A percentile compares a stretch with the other conserved stretches of the same genome.
Conservation (phyloP, 2,113 vertebrate genomes). For the Ophiodon elongatus region DNA sequence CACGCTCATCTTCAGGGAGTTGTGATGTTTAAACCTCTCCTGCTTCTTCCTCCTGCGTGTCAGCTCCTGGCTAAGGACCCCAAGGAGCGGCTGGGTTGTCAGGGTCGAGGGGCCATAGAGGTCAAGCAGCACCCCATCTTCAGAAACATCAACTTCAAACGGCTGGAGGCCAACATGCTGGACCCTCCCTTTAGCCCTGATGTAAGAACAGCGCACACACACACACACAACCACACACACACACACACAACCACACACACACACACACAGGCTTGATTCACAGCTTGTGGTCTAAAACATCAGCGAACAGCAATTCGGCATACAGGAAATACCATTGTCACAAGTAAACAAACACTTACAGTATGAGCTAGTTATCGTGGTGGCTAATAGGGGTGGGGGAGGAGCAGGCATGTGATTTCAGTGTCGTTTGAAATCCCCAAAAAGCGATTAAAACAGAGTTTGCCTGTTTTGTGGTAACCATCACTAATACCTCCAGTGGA, state of each 20-base stretch:
- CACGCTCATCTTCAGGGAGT: neutral
- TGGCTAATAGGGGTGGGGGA: constrained; percentile 6
- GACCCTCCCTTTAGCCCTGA: constrained; percentile 94
- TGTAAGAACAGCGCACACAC: constrained; percentile 79
- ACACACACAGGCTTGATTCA: constrained; percentile 8
- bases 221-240: neutral
- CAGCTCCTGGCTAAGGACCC: constrained; percentile 92
- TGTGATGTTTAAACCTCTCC: constrained; percentile 25
- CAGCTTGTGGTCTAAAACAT: constrained; percentile 20
- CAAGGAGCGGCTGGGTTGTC: constrained; percentile 88
- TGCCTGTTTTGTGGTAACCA: neutral
- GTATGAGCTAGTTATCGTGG: constrained; percentile 32
- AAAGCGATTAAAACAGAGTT: neutral
- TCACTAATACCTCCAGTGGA: neutral
- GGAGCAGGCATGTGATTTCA: constrained; percentile 8
- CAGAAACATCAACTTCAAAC: constrained; percentile 92
- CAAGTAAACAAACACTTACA: constrained; percentile 65
- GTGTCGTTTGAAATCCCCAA: constrained; percentile 6
- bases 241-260: neutral
- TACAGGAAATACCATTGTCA: constrained; percentile 74
- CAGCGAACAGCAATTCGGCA: constrained; percentile 26
- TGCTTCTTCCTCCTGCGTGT: constrained; percentile 14
- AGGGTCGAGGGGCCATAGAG: constrained; percentile 83
- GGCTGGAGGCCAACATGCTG: constrained; percentile 91
- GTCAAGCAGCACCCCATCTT: constrained; percentile 93